Evolutionary conservation across 2,113 vertebrate species (phyloP).

Genomic region (Aspidoscelis tigris): DNA sequence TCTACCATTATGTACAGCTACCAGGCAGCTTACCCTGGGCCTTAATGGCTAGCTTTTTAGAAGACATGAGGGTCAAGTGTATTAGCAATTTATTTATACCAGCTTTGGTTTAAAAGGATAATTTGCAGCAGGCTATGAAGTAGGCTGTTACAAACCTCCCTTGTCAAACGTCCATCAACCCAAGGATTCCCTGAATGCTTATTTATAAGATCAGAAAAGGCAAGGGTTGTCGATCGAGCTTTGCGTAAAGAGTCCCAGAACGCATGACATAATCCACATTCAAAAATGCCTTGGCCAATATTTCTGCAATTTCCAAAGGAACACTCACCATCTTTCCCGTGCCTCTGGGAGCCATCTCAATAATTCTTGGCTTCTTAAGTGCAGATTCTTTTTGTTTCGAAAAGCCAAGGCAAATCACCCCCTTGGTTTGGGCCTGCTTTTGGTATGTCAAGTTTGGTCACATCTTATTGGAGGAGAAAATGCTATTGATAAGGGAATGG

Average conservation of each 20-base stretch:
- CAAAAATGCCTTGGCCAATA: conserved; percentile 41
- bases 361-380: conserved; percentile 8
- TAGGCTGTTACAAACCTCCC: conserved; percentile 50
- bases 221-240: conserved; percentile 62
- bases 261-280: conserved; percentile 57
- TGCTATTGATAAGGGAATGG: not conserved
- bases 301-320: conserved; percentile 23
- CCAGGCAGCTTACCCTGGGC: conserved; percentile 48
- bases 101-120: conserved; percentile 65
- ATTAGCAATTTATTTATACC: conserved; percentile 67
- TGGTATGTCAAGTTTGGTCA: not conserved
- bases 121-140: conserved; percentile 65
- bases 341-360: conserved; percentile 25
- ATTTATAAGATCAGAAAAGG: conserved; percentile 54
- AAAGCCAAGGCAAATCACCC: not conserved
- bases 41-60: conserved; percentile 47
- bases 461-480: not conserved
- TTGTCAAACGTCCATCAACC: conserved; percentile 65
- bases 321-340: not conserved
- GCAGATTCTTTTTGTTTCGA: not conserved
- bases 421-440: not conserved
- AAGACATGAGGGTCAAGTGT: conserved; percentile 61
- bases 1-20: conserved; percentile 28
- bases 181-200: conserved; percentile 68
- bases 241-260: conserved; percentile 63